phyloP scores from a whole-genome alignment of 2,113 vertebrate genomes.

The Lethenteron reissneri region DNA sequence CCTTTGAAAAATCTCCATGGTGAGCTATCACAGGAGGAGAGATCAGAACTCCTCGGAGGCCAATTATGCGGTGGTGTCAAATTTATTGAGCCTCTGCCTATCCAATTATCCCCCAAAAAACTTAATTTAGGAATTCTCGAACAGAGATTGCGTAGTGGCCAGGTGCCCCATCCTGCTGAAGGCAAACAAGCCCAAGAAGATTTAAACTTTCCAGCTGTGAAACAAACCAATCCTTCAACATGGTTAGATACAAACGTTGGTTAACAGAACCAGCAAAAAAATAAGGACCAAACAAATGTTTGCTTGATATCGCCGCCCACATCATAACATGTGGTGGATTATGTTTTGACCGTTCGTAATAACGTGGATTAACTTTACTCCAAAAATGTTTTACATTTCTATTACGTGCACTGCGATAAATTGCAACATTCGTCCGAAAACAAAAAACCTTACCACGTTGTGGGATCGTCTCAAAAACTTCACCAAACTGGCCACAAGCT shows the following conservation, averaged over 20 bases:
- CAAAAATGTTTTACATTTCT: background rate
- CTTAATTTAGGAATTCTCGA: background rate
- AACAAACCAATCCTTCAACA: background rate
- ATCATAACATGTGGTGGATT: background rate
- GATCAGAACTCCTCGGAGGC: background rate
- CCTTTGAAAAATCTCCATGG: background rate
- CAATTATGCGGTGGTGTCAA: background rate
- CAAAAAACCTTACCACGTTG: background rate
- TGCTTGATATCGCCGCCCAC: background rate
- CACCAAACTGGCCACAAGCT: background rate
- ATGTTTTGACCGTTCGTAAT: background rate
- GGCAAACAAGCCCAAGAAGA: background rate
- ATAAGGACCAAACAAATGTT: background rate
- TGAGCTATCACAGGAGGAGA: background rate
- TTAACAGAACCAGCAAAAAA: background rate
- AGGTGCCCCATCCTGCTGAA: background rate
- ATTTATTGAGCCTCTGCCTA: background rate
- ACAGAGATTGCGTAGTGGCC: background rate
- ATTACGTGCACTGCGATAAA: background rate
- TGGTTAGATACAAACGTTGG: background rate
- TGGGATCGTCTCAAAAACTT: background rate
- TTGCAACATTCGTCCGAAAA: background rate
- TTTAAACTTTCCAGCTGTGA: background rate
- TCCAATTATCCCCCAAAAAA: background rate
- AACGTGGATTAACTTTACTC: conserved; percentile 1